A percentile compares a stretch with the other conserved stretches of the same genome.
phyloP scores from a whole-genome alignment of 2,797 vertebrate genomes.

The Poeciliopsis paucimaculata region DNA sequence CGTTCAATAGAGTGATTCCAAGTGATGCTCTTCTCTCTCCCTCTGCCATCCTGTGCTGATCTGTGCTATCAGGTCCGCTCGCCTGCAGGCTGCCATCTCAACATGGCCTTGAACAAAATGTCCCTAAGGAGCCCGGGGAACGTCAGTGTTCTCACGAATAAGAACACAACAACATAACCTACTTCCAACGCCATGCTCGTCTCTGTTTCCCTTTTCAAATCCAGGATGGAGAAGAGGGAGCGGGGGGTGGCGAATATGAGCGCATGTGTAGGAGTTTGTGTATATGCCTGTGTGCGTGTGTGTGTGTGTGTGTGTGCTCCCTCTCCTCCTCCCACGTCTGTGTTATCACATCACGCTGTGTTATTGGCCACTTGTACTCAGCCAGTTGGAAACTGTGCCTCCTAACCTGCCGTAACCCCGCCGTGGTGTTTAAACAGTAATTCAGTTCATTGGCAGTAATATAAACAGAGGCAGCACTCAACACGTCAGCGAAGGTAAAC shows the following conservation, averaged over 20 bases:
- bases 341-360: conserved; percentile 64
- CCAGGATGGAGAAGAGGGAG: conserved; percentile 1
- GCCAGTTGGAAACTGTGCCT: conserved; percentile 54
- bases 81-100: conserved; percentile 62
- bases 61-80: conserved; percentile 63
- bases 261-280: background rate
- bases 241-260: conserved; percentile 5
- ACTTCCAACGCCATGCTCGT: conserved; percentile 62
- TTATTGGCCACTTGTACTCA: conserved; percentile 67
- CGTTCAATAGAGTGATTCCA: background rate
- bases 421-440: conserved; percentile 70
- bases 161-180: conserved; percentile 78
- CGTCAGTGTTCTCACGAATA: conserved; percentile 70
- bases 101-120: conserved; percentile 76
- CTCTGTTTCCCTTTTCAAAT: conserved; percentile 59
- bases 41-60: conserved; percentile 58
- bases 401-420: conserved; percentile 67
- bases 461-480: conserved; percentile 70
- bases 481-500: conserved; percentile 67
- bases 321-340: conserved; percentile 37
- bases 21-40: background rate
- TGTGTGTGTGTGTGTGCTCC: conserved; percentile 1
- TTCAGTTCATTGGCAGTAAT: conserved; percentile 69
- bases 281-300: background rate
- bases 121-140: conserved; percentile 68